These are phyloP conservation scores for Dioctria rufipes DNA, from an alignment of 2,888 invertebrate species.

Conservation along the genomic window DNA sequence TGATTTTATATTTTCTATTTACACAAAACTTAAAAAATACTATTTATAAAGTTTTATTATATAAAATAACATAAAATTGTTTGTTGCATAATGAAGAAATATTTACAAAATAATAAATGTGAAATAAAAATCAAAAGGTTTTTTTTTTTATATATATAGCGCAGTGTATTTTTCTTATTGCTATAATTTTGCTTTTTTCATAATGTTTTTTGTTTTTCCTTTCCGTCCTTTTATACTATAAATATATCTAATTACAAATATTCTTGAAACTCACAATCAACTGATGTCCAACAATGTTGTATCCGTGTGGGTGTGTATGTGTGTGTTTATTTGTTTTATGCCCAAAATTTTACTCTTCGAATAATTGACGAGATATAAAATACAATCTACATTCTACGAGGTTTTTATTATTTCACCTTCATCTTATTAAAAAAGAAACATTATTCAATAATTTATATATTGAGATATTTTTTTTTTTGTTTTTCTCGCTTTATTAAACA, in stretches of 20 bases:
- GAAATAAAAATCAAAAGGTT: background rate
- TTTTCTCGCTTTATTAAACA: background rate
- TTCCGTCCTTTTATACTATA: conserved; percentile 15
- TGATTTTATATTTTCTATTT: conserved; percentile 17
- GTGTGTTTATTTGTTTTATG: background rate
- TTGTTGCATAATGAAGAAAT: conserved; percentile 39
- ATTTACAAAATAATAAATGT: conserved; percentile 43
- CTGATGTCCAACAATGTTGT: conserved; percentile 19
- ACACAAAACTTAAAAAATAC: conserved; percentile 4
- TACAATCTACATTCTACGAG: conserved; percentile 39
- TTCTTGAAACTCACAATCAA: conserved; percentile 36
- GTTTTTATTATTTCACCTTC: conserved; percentile 20
- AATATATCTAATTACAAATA: conserved; percentile 27
- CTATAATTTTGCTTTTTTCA: conserved; percentile 42
- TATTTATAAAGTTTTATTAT: conserved; percentile 35
- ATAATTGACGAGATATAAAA: conserved; percentile 52
- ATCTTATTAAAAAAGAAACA: background rate
- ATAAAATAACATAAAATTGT: conserved; percentile 38
- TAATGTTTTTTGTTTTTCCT: conserved; percentile 27
- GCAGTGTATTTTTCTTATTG: conserved; percentile 44
- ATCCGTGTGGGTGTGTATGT: no score
- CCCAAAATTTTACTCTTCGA: conserved; percentile 28
- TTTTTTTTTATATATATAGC: background rate
- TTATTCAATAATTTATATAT: no score
- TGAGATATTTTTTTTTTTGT: no score